Evolutionary conservation across 2,888 invertebrate genomes (phyloP).

Genomic region (Fabriciana adippe): DNA sequence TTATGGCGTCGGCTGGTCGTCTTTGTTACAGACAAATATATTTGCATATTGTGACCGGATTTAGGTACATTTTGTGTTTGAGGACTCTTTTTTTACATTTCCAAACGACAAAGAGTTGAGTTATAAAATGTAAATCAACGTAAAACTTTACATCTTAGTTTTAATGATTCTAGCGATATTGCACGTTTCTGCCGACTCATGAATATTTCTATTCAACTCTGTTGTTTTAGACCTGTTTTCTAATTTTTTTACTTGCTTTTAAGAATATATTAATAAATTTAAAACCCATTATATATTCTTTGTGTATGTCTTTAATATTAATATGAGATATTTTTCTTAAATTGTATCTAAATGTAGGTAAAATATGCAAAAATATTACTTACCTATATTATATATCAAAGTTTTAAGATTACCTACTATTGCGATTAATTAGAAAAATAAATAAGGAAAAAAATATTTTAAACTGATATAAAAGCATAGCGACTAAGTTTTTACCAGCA

Average conservation of each 20-base stretch:
- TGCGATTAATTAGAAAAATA: no score
- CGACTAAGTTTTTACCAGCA: no score
- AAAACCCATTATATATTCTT: no score
- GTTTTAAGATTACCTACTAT: no score
- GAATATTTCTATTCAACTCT: constrained; percentile 3
- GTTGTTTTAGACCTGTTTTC: not conserved
- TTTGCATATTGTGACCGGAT: constrained; percentile 75
- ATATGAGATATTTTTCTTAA: no score
- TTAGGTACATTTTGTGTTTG: constrained; percentile 68
- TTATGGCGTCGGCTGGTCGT: constrained; percentile 65
- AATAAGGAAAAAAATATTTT: no score
- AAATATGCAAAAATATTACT: no score
- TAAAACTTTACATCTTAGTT: constrained; percentile 20
- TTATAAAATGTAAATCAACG: constrained; percentile 66
- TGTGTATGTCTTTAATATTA: no score
- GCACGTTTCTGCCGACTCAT: constrained; percentile 17
- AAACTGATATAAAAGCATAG: no score
- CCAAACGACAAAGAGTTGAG: constrained; percentile 58
- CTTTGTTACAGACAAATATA: constrained; percentile 61
- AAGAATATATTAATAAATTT: not conserved
- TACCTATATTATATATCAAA: no score
- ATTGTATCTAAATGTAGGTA: no score
- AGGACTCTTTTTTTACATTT: constrained; percentile 59
- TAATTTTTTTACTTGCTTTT: not conserved
- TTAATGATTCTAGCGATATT: constrained; percentile 25